Evolutionary conservation across 2,113 vertebrate species (phyloP).

Genomic region (Stegostoma tigrinum): DNA sequence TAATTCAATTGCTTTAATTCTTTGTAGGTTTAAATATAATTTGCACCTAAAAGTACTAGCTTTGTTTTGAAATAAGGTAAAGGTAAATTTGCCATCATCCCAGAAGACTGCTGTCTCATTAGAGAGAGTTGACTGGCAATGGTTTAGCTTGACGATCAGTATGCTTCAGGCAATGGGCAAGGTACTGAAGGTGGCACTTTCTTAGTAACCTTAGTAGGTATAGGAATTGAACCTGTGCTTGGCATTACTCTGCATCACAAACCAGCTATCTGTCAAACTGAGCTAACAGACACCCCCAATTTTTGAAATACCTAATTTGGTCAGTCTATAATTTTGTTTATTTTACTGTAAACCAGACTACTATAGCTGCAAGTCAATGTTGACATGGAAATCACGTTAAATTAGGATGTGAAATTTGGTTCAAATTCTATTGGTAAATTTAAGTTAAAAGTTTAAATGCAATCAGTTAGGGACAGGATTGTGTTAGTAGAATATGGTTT

Average conservation of each 20-base stretch:
- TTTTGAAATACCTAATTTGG: neutral
- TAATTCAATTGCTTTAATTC: neutral
- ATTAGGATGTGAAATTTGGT: neutral
- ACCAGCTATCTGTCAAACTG: too few species aligned
- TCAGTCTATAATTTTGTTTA: neutral
- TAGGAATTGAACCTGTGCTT: too few species aligned
- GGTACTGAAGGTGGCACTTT: too few species aligned
- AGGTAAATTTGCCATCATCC: too few species aligned
- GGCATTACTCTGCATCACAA: too few species aligned
- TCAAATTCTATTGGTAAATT: neutral
- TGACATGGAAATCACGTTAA: neutral
- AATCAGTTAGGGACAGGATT: neutral
- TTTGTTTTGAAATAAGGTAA: neutral
- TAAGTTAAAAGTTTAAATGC: neutral
- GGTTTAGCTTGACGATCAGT: too few species aligned
- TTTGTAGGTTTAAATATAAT: neutral
- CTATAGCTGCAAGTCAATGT: neutral
- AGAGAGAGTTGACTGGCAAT: too few species aligned
- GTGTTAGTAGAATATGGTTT: neutral
- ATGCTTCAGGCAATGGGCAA: too few species aligned
- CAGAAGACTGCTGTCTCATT: too few species aligned
- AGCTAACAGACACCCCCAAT: too few species aligned
- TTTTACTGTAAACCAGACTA: neutral
- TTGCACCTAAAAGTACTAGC: neutral
- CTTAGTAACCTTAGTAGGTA: too few species aligned